Conservation (phyloP, 2,888 invertebrate species). For the Troglohyphantes excavatus region DNA sequence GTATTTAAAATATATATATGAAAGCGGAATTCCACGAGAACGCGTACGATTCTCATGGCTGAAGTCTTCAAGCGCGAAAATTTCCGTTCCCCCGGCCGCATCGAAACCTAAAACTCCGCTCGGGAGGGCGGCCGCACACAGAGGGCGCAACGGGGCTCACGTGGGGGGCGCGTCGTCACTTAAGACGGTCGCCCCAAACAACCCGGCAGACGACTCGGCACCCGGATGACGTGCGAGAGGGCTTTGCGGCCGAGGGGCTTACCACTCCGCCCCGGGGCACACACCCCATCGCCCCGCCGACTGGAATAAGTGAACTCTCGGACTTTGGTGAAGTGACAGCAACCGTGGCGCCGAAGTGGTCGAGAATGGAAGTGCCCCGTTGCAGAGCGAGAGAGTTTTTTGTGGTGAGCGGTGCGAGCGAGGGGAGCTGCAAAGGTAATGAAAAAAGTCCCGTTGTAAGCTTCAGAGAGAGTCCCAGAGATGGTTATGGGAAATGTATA, state of each 20-base stretch:
- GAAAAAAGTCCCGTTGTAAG: neutral
- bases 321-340: neutral
- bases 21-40: too few species aligned
- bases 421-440: neutral
- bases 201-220: conserved; percentile 2
- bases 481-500: neutral
- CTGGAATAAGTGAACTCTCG: too few species aligned
- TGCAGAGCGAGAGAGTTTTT: neutral
- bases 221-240: conserved; percentile 27
- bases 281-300: neutral
- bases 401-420: neutral
- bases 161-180: neutral
- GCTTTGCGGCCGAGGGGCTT: conserved; percentile 30
- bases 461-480: neutral
- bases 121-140: neutral
- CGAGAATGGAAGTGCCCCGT: neutral
- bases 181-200: conserved; percentile 8
- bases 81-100: neutral
- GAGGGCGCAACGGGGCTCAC: conserved; percentile 47
- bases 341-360: neutral
- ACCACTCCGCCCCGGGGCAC: conserved; percentile 1
- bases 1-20: too few species aligned
- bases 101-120: conserved; percentile 41
- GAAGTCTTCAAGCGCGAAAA: too few species aligned
- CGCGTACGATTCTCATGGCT: too few species aligned